These are phyloP conservation scores for Drosophila burlai DNA, from an alignment of 1,140 invertebrate species.

Conservation along the genomic window DNA sequence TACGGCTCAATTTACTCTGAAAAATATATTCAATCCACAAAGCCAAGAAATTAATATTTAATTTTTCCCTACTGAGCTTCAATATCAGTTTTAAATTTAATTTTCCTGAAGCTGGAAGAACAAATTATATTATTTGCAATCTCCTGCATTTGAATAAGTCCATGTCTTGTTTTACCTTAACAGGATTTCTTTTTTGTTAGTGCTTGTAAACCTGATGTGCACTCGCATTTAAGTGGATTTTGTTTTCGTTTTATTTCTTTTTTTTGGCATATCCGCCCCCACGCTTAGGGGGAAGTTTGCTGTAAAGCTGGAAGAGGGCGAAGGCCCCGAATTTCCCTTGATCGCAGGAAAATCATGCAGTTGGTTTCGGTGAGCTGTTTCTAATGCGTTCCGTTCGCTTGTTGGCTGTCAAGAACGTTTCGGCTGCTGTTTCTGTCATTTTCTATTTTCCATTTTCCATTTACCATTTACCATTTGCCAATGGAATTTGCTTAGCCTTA, in stretches of 20 bases:
- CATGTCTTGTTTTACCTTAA: slow-evolving; percentile 7
- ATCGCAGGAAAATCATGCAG: slow-evolving; percentile 44
- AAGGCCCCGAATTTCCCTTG: neutral
- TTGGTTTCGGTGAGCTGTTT: slow-evolving; percentile 47
- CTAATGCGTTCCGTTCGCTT: slow-evolving; percentile 62
- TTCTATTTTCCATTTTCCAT: slow-evolving; percentile 69
- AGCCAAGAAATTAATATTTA: neutral
- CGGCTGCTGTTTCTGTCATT: slow-evolving; percentile 54
- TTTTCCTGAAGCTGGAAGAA: neutral
- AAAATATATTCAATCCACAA: neutral
- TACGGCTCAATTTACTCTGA: no score
- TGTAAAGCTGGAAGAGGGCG: slow-evolving; percentile 1
- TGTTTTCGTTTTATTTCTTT: slow-evolving; percentile 51
- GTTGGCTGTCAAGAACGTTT: slow-evolving; percentile 59
- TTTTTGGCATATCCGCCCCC: slow-evolving; percentile 50
- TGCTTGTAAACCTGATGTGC: slow-evolving; percentile 57
- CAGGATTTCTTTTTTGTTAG: slow-evolving; percentile 15
- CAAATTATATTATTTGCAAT: slow-evolving; percentile 10
- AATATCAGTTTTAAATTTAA: neutral
- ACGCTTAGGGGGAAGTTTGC: slow-evolving; percentile 30
- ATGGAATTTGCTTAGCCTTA: slow-evolving; percentile 61
- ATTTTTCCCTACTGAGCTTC: neutral
- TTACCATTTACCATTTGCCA: slow-evolving; percentile 68
- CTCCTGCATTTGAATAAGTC: neutral
- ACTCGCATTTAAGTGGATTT: slow-evolving; percentile 74